Percentiles rank a stretch among this genome's conserved stretches.
These are phyloP conservation scores for Phytoseiulus persimilis DNA, from an alignment of 2,888 invertebrate genomes.

Conservation along the genomic window DNA sequence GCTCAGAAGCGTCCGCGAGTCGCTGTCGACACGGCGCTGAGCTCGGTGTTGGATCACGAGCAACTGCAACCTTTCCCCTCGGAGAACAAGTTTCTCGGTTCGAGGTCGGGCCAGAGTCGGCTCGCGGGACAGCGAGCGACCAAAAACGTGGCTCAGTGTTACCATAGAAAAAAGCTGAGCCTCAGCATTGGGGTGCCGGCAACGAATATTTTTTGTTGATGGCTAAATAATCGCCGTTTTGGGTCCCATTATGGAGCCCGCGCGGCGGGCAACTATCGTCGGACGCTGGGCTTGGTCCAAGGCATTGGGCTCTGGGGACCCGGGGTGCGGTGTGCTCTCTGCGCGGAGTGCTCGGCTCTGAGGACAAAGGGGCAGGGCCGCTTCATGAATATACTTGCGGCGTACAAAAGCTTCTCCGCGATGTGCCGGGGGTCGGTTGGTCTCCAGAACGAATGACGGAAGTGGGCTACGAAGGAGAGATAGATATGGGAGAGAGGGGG, in stretches of 20 bases:
- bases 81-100: too few species aligned
- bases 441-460: neutral
- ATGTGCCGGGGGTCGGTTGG: neutral
- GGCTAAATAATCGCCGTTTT: conserved; percentile 35
- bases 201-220: conserved; percentile 25
- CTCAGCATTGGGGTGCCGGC: neutral
- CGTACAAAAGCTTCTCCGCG: neutral
- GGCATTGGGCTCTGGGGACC: neutral
- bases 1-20: too few species aligned
- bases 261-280: neutral
- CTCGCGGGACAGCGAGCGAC: too few species aligned
- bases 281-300: neutral
- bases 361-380: neutral
- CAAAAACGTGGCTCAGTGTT: neutral
- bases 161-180: neutral
- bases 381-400: neutral
- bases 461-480: too few species aligned
- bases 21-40: too few species aligned
- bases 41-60: too few species aligned
- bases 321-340: neutral
- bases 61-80: too few species aligned
- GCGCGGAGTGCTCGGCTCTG: too few species aligned
- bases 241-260: conserved; percentile 17
- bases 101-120: too few species aligned
- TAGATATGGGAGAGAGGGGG: too few species aligned